Conservation (phyloP, 2,113 vertebrate species). For the Upupa epops region DNA sequence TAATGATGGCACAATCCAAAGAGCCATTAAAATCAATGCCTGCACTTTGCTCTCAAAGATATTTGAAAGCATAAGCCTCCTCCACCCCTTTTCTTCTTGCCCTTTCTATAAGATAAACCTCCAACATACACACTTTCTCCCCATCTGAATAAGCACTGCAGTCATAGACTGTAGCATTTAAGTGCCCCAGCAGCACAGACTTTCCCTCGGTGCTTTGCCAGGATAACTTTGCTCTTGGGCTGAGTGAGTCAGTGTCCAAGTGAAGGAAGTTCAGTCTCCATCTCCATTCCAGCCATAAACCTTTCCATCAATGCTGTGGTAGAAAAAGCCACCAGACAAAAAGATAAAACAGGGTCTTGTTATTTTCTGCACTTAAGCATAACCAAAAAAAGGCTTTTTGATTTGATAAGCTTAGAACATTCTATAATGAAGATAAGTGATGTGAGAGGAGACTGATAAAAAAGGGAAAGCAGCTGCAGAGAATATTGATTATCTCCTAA, state of each 20-base stretch:
- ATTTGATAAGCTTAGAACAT: not conserved
- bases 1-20: not conserved
- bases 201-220: not conserved
- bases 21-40: not conserved
- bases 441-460: not conserved
- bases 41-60: not conserved
- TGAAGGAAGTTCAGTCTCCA: not conserved
- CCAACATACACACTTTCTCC: not conserved
- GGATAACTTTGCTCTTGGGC: not conserved
- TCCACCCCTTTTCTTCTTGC: not conserved
- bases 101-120: not conserved
- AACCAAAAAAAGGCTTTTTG: not conserved
- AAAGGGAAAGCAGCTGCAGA: not conserved
- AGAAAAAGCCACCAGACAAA: not conserved
- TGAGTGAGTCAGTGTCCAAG: not conserved
- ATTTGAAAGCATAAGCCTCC: not conserved
- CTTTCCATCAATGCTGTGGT: not conserved
- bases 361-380: not conserved
- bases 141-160: not conserved
- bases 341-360: not conserved
- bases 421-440: not conserved
- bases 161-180: not conserved
- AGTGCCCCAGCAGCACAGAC: not conserved
- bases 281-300: not conserved
- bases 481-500: conserved; percentile 7